phyloP scores from a whole-genome alignment of 2,888 invertebrate species.

The Cryptus armator region DNA sequence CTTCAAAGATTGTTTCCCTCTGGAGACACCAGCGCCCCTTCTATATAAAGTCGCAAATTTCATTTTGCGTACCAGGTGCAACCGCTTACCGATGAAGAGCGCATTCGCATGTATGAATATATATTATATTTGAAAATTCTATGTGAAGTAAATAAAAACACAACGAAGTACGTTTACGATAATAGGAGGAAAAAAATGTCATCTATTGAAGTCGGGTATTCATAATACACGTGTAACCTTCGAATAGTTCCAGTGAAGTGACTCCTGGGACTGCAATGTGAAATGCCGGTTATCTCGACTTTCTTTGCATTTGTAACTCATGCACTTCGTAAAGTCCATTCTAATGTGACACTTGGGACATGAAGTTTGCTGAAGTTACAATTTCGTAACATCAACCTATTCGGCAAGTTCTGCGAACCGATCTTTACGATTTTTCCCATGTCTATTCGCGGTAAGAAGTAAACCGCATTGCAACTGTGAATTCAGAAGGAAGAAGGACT shows the following conservation, averaged over 20 bases:
- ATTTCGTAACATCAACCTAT: constrained; percentile 1
- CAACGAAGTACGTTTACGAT: not conserved
- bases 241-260: constrained; percentile 19
- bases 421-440: constrained; percentile 30
- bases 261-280: constrained; percentile 9
- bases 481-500: constrained; percentile 14
- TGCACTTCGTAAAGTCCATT: not conserved
- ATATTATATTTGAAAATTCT: constrained; percentile 2
- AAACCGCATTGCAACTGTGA: not conserved
- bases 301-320: not conserved
- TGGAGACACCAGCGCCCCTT: not conserved
- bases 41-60: not conserved
- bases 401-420: not conserved
- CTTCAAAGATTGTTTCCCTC: constrained; percentile 29
- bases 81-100: constrained; percentile 1
- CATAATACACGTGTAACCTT: constrained; percentile 8
- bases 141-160: not conserved
- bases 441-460: not conserved
- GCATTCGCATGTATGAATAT: constrained; percentile 14
- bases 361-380: not conserved
- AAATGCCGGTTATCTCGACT: not conserved
- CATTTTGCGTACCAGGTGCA: constrained; percentile 25
- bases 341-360: constrained; percentile 9
- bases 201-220: not conserved
- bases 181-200: constrained; percentile 1